phyloP scores from a whole-genome alignment of 2,113 vertebrate species.

The Nothoprocta perdicaria region DNA sequence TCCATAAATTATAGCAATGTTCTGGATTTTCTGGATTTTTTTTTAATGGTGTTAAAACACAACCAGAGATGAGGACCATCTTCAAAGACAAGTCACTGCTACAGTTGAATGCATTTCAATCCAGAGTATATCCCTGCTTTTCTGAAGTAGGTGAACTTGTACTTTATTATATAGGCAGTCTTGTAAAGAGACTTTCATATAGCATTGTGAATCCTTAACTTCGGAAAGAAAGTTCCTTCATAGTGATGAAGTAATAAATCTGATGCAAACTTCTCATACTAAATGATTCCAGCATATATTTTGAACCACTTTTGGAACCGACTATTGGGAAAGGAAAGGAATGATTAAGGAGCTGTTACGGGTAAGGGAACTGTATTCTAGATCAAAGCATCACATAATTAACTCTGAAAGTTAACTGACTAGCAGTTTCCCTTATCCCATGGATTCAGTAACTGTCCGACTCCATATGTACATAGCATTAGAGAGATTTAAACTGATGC shows the following conservation, averaged over 20 bases:
- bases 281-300: background rate
- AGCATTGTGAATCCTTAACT: background rate
- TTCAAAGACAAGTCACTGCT: background rate
- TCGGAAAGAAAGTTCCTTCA: background rate
- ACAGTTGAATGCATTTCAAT: no score
- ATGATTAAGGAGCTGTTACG: background rate
- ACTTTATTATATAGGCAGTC: background rate
- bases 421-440: background rate
- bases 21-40: no score
- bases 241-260: background rate
- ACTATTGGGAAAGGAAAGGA: background rate
- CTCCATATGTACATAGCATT: background rate
- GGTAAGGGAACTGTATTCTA: background rate
- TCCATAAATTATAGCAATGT: no score
- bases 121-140: background rate
- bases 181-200: background rate
- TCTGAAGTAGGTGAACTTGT: no score
- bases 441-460: background rate
- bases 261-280: background rate
- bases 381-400: background rate
- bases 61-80: background rate
- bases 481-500: background rate
- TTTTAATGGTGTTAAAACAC: no score
- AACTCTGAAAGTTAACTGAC: background rate
- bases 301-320: background rate